Percentiles rank a stretch among this genome's conserved stretches.
These are phyloP conservation scores for Andricus grossulariae DNA, from an alignment of 1,140 invertebrate genomes.

Conservation along the genomic window DNA sequence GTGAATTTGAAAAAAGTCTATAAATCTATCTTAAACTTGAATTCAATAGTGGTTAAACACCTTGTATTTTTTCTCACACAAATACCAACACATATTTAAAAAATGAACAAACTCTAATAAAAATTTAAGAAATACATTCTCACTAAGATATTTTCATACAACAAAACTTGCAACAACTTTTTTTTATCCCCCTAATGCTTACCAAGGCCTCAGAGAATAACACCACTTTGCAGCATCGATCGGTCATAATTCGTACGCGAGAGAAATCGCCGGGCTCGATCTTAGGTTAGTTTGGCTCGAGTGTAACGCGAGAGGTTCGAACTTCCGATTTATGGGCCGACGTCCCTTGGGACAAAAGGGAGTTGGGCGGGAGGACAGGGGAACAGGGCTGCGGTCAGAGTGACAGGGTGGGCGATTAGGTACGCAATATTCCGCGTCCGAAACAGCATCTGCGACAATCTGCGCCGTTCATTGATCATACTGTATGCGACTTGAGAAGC, in stretches of 20 bases:
- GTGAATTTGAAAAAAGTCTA: no score
- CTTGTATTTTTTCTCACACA: no score
- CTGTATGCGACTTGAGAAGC: slow-evolving; percentile 50
- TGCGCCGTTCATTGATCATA: slow-evolving; percentile 72
- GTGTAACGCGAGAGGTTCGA: slow-evolving; percentile 56
- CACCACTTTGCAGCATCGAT: slow-evolving; percentile 45
- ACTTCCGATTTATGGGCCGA: slow-evolving; percentile 73
- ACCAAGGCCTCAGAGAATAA: slow-evolving; percentile 12
- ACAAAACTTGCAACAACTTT: background rate
- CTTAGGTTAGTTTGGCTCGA: slow-evolving; percentile 55
- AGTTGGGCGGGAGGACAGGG: slow-evolving; percentile 52
- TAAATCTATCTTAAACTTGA: no score
- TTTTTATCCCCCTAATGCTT: background rate
- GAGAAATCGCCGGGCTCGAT: slow-evolving; percentile 59
- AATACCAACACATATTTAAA: no score
- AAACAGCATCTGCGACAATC: slow-evolving; percentile 72
- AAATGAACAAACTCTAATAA: no score
- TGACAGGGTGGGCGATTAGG: slow-evolving; percentile 73
- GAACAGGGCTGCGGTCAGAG: slow-evolving; percentile 66
- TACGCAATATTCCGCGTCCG: slow-evolving; percentile 68
- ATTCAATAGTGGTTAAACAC: no score
- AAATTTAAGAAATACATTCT: no score
- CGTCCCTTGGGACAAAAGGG: slow-evolving; percentile 62
- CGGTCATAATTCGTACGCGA: slow-evolving; percentile 58
- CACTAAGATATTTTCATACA: background rate